These are phyloP conservation scores for Muscicapa adusta DNA, from an alignment of 2,113 vertebrate species.

Conservation along the genomic window DNA sequence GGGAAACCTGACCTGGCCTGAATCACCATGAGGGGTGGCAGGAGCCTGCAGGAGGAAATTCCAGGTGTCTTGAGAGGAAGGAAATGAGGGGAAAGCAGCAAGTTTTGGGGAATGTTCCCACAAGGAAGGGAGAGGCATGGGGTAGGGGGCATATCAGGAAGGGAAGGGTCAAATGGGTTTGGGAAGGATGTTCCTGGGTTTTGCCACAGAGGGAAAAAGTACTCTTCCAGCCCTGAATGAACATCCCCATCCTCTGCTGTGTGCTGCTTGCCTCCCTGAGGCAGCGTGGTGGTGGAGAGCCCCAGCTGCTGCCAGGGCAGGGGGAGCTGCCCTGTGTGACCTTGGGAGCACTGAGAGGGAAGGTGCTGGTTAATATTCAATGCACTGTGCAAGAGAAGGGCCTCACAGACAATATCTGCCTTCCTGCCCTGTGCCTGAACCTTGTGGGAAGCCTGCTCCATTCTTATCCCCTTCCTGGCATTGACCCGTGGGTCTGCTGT, in stretches of 20 bases:
- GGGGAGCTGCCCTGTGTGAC: not conserved
- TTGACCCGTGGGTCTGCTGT: not conserved
- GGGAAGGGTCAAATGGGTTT: not conserved
- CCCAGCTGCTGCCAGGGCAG: not conserved
- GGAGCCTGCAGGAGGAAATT: not conserved
- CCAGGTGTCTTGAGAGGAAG: conserved; percentile 19
- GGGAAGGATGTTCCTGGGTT: not conserved
- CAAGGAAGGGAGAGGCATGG: not conserved
- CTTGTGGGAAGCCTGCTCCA: not conserved
- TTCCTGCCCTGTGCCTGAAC: not conserved
- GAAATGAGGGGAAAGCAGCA: not conserved
- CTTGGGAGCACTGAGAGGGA: accelerated
- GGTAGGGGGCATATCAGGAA: not conserved
- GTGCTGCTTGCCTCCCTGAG: not conserved
- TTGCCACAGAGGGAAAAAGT: not conserved
- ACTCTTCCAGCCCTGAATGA: not conserved
- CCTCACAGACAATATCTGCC: not conserved
- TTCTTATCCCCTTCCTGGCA: conserved; percentile 27
- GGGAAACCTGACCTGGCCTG: not conserved
- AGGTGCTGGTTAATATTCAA: not conserved
- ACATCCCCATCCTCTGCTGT: not conserved
- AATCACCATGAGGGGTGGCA: not conserved
- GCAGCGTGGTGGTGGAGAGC: not conserved
- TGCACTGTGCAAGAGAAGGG: not conserved
- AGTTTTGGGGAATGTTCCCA: not conserved